Evolutionary conservation across 2,113 vertebrate genomes (phyloP).

Genomic region (Hymenochirus boettgeri): DNA sequence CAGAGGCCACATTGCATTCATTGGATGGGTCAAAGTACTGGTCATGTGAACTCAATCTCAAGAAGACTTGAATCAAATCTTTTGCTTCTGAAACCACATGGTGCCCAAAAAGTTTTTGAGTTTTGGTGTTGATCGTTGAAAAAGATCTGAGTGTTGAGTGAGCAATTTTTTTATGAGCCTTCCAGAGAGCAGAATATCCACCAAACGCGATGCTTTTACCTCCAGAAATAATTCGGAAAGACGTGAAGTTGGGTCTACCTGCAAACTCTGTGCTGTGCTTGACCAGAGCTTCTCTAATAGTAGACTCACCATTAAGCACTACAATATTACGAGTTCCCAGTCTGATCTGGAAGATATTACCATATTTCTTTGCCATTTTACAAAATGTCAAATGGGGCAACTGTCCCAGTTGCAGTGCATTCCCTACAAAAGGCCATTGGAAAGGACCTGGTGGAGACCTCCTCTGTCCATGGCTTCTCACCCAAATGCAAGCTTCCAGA

Average conservation of each 20-base stretch:
- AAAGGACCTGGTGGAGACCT: slow-evolving; percentile 68
- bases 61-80: slow-evolving; percentile 64
- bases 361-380: slow-evolving; percentile 64
- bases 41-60: slow-evolving; percentile 52
- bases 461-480: slow-evolving; percentile 52
- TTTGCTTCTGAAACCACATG: slow-evolving; percentile 68
- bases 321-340: slow-evolving; percentile 70
- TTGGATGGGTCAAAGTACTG: slow-evolving; percentile 61
- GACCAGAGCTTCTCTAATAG: slow-evolving; percentile 71
- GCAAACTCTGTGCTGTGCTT: slow-evolving; percentile 69
- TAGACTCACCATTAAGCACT: slow-evolving; percentile 71
- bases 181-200: slow-evolving; percentile 71
- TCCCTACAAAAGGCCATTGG: slow-evolving; percentile 73
- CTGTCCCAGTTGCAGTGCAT: slow-evolving; percentile 75
- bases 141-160: slow-evolving; percentile 70
- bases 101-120: slow-evolving; percentile 64
- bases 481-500: slow-evolving; percentile 65
- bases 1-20: slow-evolving; percentile 69
- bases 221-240: slow-evolving; percentile 72
- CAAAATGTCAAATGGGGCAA: slow-evolving; percentile 72
- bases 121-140: slow-evolving; percentile 65
- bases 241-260: slow-evolving; percentile 75
- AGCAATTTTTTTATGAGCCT: slow-evolving; percentile 67
- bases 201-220: slow-evolving; percentile 73
- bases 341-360: slow-evolving; percentile 71